Conservation (phyloP, 2,113 vertebrate genomes). For the Chaetura pelagica region DNA sequence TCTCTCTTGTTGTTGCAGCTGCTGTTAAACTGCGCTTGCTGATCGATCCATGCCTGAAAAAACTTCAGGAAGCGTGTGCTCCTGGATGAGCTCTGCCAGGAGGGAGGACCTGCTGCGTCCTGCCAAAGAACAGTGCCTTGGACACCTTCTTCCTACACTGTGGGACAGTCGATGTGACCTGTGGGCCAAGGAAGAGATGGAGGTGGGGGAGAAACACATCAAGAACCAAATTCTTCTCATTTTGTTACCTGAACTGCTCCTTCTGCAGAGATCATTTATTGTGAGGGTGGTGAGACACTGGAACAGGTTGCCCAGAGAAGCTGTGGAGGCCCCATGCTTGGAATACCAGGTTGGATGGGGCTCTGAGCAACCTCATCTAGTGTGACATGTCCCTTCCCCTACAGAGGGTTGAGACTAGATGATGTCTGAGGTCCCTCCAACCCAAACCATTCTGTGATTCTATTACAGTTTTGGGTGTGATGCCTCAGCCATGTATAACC, state of each 20-base stretch:
- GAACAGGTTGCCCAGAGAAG: too few species aligned
- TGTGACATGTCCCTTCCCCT: too few species aligned
- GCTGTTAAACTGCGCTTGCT: not conserved
- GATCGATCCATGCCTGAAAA: conserved; percentile 4
- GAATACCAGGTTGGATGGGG: too few species aligned
- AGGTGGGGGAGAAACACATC: rapidly evolving
- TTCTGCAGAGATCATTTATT: not conserved
- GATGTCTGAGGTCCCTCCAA: too few species aligned
- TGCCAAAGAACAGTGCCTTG: not conserved
- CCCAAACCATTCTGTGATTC: too few species aligned
- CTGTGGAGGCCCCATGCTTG: too few species aligned
- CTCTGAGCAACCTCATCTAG: too few species aligned
- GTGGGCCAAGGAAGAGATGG: rapidly evolving
- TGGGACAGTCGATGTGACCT: rapidly evolving
- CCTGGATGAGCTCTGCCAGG: not conserved
- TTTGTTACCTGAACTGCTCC: not conserved
- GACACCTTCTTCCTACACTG: not conserved
- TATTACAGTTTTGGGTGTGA: not conserved
- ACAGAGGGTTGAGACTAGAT: too few species aligned
- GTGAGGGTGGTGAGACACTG: too few species aligned
- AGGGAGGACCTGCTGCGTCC: not conserved
- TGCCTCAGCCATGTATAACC: not conserved
- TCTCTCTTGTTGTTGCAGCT: not conserved
- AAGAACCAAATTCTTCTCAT: not conserved
- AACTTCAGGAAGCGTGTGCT: not conserved